These are phyloP conservation scores for Melanaphis sacchari DNA, from an alignment of 1,140 invertebrate species.

Conservation along the genomic window DNA sequence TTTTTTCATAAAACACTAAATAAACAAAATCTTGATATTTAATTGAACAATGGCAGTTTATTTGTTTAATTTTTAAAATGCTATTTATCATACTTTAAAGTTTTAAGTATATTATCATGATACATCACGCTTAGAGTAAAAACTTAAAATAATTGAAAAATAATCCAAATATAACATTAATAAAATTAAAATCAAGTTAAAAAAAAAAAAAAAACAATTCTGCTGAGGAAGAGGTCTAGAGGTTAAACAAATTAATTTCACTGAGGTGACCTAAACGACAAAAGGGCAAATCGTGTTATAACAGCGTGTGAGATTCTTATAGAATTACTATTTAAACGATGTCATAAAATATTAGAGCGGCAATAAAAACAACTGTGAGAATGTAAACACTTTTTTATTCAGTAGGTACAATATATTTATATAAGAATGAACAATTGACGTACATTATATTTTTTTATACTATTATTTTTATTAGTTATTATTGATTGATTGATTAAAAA, in stretches of 20 bases:
- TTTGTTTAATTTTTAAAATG: neutral
- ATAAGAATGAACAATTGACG: neutral
- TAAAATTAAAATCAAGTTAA: neutral
- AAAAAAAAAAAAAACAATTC: constrained; percentile 44
- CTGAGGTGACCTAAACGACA: constrained; percentile 39
- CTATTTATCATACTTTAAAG: neutral
- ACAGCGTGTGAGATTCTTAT: constrained; percentile 53
- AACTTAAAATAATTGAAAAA: neutral
- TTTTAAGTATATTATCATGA: neutral
- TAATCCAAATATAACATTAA: neutral
- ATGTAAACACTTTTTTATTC: neutral
- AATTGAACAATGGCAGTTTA: neutral
- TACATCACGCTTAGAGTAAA: neutral
- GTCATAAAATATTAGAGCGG: constrained; percentile 28
- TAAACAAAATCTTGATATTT: neutral
- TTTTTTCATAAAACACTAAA: neutral
- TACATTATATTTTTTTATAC: neutral
- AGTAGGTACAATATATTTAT: neutral
- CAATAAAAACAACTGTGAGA: constrained; percentile 11
- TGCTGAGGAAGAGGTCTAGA: neutral
- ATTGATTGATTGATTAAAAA: neutral
- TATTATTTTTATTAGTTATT: neutral
- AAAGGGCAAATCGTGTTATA: constrained; percentile 48
- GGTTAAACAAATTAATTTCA: constrained; percentile 55
- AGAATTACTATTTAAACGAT: constrained; percentile 51